Conservation (phyloP, 1,140 invertebrate species). For the Lucilia sericata region DNA sequence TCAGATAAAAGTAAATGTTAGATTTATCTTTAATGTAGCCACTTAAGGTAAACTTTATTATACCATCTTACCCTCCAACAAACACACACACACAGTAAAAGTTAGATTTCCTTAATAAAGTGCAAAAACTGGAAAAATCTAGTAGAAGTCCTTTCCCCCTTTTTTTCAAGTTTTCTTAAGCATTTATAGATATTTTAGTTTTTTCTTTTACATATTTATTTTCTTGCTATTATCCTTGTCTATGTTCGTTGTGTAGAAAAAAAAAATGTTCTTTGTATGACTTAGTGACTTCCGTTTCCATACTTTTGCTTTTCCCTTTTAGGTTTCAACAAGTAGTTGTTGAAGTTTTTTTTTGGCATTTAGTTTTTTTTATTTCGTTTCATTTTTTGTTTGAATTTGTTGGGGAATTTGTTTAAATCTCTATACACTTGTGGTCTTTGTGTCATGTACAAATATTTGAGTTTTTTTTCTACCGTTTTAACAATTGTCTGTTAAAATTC, state of each 20-base stretch:
- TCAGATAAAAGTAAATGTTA: constrained; percentile 9
- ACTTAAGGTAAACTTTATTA: constrained; percentile 40
- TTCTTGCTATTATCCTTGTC: background rate
- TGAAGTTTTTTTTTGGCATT: constrained; percentile 4
- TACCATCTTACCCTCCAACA: background rate
- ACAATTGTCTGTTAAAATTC: constrained; percentile 35
- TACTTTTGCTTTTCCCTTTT: constrained; percentile 19
- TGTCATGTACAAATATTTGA: constrained; percentile 40
- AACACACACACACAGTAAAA: too few species aligned
- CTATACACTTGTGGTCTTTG: constrained; percentile 37
- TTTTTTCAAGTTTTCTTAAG: constrained; percentile 18
- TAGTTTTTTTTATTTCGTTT: background rate
- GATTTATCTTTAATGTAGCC: constrained; percentile 43
- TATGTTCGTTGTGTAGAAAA: background rate
- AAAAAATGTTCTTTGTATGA: constrained; percentile 31
- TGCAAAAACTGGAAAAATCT: background rate
- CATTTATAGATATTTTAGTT: constrained; percentile 10
- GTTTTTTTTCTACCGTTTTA: background rate
- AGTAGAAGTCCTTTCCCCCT: background rate
- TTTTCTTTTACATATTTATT: background rate
- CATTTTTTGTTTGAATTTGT: background rate
- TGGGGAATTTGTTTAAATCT: background rate
- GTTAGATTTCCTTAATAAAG: constrained; percentile 6
- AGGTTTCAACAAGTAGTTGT: constrained; percentile 40
- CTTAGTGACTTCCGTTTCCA: constrained; percentile 22